These are phyloP conservation scores for Drosophila seclusa DNA, from an alignment of 2,888 invertebrate species.

Conservation along the genomic window DNA sequence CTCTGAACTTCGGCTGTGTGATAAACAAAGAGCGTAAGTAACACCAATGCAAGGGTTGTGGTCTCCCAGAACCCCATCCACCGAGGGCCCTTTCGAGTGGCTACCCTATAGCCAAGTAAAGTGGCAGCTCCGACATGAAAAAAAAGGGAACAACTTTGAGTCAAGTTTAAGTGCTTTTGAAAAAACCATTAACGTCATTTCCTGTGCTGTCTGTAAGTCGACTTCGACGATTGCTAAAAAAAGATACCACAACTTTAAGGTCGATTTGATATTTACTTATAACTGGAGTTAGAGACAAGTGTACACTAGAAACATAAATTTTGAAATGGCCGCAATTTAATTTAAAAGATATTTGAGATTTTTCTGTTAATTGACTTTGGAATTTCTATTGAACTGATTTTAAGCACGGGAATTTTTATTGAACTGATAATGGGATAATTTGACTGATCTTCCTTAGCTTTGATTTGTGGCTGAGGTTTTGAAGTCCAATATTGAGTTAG, in stretches of 20 bases:
- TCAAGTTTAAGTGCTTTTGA: slow-evolving; percentile 79
- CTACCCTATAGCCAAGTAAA: slow-evolving; percentile 36
- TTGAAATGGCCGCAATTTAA: slow-evolving; percentile 14
- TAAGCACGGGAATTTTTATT: not conserved
- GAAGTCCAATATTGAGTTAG: slow-evolving; percentile 28
- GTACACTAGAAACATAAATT: slow-evolving; percentile 45
- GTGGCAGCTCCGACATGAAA: slow-evolving; percentile 13
- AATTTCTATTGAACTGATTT: not conserved
- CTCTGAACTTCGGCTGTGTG: slow-evolving; percentile 27
- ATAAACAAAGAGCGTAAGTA: slow-evolving; percentile 69
- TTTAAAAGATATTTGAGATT: slow-evolving; percentile 16
- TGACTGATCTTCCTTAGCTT: not conserved
- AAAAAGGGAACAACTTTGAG: slow-evolving; percentile 52
- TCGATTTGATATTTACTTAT: slow-evolving; percentile 29
- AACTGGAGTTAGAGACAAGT: slow-evolving; percentile 22
- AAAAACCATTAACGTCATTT: slow-evolving; percentile 78
- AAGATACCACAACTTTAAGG: slow-evolving; percentile 8
- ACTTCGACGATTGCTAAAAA: slow-evolving; percentile 3
- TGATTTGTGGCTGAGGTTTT: not conserved
- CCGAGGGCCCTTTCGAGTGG: slow-evolving; percentile 11
- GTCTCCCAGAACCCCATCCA: not conserved
- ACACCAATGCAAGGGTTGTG: slow-evolving; percentile 63
- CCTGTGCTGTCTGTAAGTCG: slow-evolving; percentile 55
- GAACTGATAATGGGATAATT: not conserved
- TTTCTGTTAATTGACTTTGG: not conserved